Conservation (phyloP, 2,113 vertebrate species). For the Apteryx owenii region DNA sequence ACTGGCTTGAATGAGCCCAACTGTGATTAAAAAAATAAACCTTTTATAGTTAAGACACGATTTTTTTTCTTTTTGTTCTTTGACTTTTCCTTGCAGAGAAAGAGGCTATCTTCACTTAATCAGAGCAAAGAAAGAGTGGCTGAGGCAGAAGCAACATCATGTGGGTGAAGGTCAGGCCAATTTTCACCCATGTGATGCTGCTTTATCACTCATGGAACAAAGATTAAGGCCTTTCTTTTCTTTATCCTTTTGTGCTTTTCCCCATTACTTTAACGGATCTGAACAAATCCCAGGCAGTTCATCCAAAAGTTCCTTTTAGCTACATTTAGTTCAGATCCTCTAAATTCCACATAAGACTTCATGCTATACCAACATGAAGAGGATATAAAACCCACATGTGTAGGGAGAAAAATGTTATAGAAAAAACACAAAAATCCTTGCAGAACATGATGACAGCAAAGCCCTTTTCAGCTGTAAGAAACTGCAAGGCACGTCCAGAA, state of each 20-base stretch:
- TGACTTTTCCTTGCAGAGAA: slow-evolving; percentile 82
- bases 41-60: slow-evolving; percentile 81
- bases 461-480: slow-evolving; percentile 16
- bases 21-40: slow-evolving; percentile 85
- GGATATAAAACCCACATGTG: slow-evolving; percentile 66
- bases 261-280: slow-evolving; percentile 84
- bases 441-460: slow-evolving; percentile 35
- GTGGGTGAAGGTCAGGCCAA: slow-evolving; percentile 84
- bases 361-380: slow-evolving; percentile 64
- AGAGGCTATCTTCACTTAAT: slow-evolving; percentile 84
- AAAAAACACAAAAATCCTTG: slow-evolving; percentile 60
- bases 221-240: slow-evolving; percentile 80
- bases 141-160: slow-evolving; percentile 75
- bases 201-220: slow-evolving; percentile 83
- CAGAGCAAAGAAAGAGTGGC: slow-evolving; percentile 80
- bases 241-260: slow-evolving; percentile 82
- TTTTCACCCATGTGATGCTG: slow-evolving; percentile 81
- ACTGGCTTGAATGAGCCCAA: slow-evolving; percentile 81
- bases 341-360: slow-evolving; percentile 74
- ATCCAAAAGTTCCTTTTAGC: slow-evolving; percentile 80
- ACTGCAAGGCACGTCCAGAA: neutral
- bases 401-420: slow-evolving; percentile 55
- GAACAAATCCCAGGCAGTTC: slow-evolving; percentile 77
- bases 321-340: slow-evolving; percentile 79
- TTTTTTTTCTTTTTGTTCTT: slow-evolving; percentile 81